Conservation (phyloP, 92 coral and sea anemone genomes). For the Zoanthus gigantus region DNA sequence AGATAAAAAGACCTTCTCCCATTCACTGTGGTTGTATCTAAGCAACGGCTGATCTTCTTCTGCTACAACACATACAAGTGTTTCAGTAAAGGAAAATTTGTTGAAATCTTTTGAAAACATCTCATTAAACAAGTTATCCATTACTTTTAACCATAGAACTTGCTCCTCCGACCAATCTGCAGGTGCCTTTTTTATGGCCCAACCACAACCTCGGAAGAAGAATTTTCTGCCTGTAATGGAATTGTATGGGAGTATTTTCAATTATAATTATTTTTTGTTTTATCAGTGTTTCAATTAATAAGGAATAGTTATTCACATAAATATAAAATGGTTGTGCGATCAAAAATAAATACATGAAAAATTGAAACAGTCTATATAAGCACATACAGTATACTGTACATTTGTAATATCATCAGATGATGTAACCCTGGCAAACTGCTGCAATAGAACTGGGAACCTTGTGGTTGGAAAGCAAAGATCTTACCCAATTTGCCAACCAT, state of each 20-base stretch:
- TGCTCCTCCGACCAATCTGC: constrained; percentile 4
- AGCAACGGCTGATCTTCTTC: constrained; percentile 5
- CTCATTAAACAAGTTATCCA: background rate
- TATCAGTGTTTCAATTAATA: too few species aligned
- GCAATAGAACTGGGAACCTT: too few species aligned
- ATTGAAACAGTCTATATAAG: too few species aligned
- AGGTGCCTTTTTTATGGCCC: constrained; percentile 24
- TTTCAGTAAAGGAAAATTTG: constrained; percentile 7
- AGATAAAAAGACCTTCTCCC: constrained; percentile 22
- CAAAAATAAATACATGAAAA: too few species aligned
- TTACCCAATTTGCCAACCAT: too few species aligned
- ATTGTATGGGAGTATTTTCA: background rate
- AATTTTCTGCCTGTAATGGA: constrained; percentile 19
- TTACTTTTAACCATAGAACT: constrained; percentile 9
- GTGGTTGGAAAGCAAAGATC: too few species aligned
- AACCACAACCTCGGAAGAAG: constrained; percentile 23
- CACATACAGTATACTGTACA: too few species aligned
- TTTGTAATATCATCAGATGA: too few species aligned
- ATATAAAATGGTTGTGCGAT: too few species aligned
- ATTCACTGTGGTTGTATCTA: constrained; percentile 1
- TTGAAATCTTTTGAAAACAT: constrained; percentile 1
- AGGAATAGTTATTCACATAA: too few species aligned
- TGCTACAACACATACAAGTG: constrained; percentile 19
- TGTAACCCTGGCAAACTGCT: too few species aligned
- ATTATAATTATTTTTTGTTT: background rate